Conservation (phyloP, 2,113 vertebrate species). For the Alectura lathami region DNA sequence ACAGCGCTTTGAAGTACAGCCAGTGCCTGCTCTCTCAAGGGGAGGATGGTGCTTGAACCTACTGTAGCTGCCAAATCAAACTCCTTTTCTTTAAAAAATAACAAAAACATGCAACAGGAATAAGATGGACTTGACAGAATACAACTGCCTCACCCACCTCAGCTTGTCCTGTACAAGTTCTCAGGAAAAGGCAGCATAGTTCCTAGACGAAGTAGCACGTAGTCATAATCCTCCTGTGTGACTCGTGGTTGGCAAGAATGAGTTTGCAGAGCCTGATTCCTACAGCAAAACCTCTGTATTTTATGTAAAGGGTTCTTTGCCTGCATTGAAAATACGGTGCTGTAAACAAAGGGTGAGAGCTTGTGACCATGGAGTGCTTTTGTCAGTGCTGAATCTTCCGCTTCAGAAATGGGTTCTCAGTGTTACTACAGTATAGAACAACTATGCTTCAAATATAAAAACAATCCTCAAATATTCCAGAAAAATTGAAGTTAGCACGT, state of each 20-base stretch:
- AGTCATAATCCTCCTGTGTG: background rate
- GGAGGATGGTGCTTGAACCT: background rate
- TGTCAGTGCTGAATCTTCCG: background rate
- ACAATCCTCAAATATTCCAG: background rate
- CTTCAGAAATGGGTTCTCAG: background rate
- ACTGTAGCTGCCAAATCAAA: background rate
- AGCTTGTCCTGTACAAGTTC: background rate
- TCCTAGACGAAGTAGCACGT: background rate
- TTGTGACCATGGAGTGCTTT: background rate
- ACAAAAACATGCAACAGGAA: background rate
- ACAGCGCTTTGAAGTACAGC: background rate
- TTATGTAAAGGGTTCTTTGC: background rate
- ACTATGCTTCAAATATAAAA: background rate
- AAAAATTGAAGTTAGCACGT: background rate
- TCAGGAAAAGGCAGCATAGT: background rate
- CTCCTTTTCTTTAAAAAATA: background rate
- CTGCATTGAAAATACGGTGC: background rate
- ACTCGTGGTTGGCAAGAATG: background rate
- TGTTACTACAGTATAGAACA: background rate
- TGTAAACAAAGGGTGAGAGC: background rate
- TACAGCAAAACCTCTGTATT: background rate
- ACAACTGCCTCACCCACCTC: background rate
- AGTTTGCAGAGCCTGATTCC: background rate
- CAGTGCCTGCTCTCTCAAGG: background rate
- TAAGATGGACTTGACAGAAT: background rate